Evolutionary conservation across 2,888 invertebrate species (phyloP).

Genomic region (Acanthosoma haemorrhoidale): DNA sequence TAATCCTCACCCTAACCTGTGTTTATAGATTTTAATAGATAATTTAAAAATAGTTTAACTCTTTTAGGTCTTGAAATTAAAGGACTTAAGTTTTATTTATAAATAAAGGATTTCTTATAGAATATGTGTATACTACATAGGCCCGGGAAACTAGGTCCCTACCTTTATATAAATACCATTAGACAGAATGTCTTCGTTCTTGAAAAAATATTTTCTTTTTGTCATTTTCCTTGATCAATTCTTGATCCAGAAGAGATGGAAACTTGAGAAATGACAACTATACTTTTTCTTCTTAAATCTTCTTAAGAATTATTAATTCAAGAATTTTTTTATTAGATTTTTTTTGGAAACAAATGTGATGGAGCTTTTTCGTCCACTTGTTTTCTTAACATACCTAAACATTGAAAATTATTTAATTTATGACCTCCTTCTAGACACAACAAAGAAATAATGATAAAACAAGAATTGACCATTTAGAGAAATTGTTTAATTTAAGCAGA

Average conservation of each 20-base stretch:
- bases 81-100: neutral
- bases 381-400: constrained; percentile 38
- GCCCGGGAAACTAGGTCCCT: constrained; percentile 24
- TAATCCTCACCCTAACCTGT: too few species aligned
- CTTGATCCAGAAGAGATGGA: constrained; percentile 12
- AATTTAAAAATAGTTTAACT: neutral
- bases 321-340: neutral
- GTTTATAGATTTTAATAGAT: neutral
- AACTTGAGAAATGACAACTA: constrained; percentile 22
- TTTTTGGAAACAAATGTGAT: neutral
- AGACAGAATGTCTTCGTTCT: constrained; percentile 33
- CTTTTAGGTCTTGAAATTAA: neutral
- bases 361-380: constrained; percentile 32
- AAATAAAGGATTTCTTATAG: neutral
- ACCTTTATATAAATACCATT: constrained; percentile 28
- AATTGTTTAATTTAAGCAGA: neutral
- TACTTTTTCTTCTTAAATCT: constrained; percentile 21
- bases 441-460: neutral
- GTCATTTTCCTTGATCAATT: constrained; percentile 18
- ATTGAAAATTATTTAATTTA: constrained; percentile 37
- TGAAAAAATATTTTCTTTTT: constrained; percentile 34
- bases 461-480: constrained; percentile 29
- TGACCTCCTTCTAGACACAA: constrained; percentile 1
- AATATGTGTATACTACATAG: neutral
- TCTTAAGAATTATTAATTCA: constrained; percentile 8